Percentiles rank a stretch among this genome's conserved stretches.
phyloP scores from a whole-genome alignment of 2,888 invertebrate genomes.

The Amphipyra tragopoginis region DNA sequence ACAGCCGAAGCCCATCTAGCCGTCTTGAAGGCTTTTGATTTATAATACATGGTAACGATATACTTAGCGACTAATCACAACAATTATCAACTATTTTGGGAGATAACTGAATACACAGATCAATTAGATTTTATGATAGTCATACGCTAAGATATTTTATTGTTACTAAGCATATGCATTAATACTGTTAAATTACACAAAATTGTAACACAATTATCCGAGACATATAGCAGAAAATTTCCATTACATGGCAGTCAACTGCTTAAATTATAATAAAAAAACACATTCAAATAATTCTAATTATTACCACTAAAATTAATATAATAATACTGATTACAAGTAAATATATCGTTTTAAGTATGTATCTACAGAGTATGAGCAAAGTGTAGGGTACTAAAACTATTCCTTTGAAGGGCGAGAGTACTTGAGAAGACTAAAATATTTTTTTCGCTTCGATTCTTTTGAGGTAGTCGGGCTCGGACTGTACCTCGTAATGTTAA shows the following conservation, averaged over 20 bases:
- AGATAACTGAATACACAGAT: conserved; percentile 64
- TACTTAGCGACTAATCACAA: conserved; percentile 87
- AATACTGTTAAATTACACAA: conserved; percentile 10
- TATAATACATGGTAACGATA: conserved; percentile 73
- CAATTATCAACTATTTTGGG: conserved; percentile 67
- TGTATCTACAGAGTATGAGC: conserved; percentile 35
- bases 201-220: conserved; percentile 4
- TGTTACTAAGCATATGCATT: conserved; percentile 14
- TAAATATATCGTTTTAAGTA: conserved; percentile 38
- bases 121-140: conserved; percentile 41
- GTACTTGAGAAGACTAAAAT: conserved; percentile 29
- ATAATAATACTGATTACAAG: conserved; percentile 37
- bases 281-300: conserved; percentile 16
- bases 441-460: conserved; percentile 59
- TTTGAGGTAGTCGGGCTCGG: conserved; percentile 73
- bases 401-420: conserved; percentile 38
- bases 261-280: conserved; percentile 26
- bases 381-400: conserved; percentile 21
- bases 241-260: conserved; percentile 17
- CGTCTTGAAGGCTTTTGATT: conserved; percentile 87
- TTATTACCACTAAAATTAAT: conserved; percentile 14
- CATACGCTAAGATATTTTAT: conserved; percentile 32
- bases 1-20: conserved; percentile 79
- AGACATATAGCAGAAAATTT: conserved; percentile 7
- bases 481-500: conserved; percentile 65